phyloP scores from a whole-genome alignment of 2,113 vertebrate species.

The Sinocyclocheilus maitianheensis region DNA sequence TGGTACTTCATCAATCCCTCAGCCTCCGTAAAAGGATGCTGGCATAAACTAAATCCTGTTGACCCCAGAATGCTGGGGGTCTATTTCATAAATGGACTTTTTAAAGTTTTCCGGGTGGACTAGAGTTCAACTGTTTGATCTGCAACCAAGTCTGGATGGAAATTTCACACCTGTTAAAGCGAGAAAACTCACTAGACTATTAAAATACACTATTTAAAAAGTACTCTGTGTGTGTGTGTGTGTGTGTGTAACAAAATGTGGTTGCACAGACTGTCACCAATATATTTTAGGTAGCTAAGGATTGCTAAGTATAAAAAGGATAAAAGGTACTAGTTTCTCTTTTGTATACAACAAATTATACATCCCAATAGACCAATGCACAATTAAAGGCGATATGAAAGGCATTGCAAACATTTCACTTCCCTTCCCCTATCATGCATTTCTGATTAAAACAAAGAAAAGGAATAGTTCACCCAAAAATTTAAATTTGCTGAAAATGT shows the following conservation, averaged over 20 bases:
- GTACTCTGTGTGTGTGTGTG: neutral
- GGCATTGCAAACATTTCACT: neutral
- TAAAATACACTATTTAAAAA: neutral
- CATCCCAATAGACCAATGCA: neutral
- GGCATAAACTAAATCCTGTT: slow-evolving; percentile 27
- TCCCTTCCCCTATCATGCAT: neutral
- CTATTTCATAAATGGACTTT: slow-evolving; percentile 12
- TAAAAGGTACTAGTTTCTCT: neutral
- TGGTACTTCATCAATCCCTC: slow-evolving; percentile 16
- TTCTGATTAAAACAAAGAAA: neutral
- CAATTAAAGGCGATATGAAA: neutral
- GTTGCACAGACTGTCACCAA: neutral
- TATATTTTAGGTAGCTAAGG: neutral
- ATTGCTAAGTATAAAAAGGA: neutral
- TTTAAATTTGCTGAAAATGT: neutral
- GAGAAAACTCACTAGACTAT: neutral
- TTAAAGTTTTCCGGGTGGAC: slow-evolving; percentile 6
- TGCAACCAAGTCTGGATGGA: neutral
- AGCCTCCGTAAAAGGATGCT: slow-evolving; percentile 10
- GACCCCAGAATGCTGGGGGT: slow-evolving; percentile 5
- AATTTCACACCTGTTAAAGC: slow-evolving; percentile 12
- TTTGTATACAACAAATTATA: neutral
- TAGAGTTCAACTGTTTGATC: slow-evolving; percentile 27
- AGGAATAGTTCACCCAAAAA: neutral
- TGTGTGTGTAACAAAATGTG: neutral